Conservation (phyloP, 2,888 invertebrate species). For the Pollenia griseotomentosa region DNA sequence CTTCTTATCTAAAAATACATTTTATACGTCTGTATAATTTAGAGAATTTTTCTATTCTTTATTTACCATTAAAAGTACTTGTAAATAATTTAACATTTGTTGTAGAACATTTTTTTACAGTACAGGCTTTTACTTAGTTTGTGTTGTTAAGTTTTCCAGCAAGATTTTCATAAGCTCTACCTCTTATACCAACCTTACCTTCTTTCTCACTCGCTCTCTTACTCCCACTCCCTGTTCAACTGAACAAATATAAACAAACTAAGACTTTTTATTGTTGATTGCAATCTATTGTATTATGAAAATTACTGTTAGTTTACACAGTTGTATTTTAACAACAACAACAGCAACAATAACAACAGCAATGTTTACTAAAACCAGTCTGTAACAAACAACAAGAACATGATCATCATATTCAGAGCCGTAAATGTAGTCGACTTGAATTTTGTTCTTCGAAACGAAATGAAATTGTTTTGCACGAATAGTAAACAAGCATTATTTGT, state of each 20-base stretch:
- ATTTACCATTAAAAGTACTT: slow-evolving; percentile 21
- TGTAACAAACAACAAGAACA: slow-evolving; percentile 25
- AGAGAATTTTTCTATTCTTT: slow-evolving; percentile 28
- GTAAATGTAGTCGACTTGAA: background rate
- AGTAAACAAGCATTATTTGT: slow-evolving; percentile 64
- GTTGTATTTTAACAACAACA: slow-evolving; percentile 49
- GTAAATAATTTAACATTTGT: slow-evolving; percentile 34
- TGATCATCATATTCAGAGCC: background rate
- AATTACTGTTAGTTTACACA: slow-evolving; percentile 63
- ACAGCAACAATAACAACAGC: slow-evolving; percentile 14
- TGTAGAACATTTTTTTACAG: background rate
- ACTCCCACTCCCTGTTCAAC: background rate
- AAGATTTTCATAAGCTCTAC: background rate
- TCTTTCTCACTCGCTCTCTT: background rate
- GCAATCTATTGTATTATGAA: slow-evolving; percentile 60
- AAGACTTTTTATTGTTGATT: slow-evolving; percentile 57
- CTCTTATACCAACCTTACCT: background rate
- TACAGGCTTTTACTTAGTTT: slow-evolving; percentile 25
- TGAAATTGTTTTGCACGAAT: slow-evolving; percentile 40
- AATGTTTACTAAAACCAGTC: slow-evolving; percentile 1
- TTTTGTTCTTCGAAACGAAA: slow-evolving; percentile 1
- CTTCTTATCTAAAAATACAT: background rate
- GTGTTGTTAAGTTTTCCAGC: background rate
- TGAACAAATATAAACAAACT: slow-evolving; percentile 24
- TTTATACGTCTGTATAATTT: background rate